Evolutionary conservation across 2,113 vertebrate species (phyloP).

Genomic region (Python bivittatus): DNA sequence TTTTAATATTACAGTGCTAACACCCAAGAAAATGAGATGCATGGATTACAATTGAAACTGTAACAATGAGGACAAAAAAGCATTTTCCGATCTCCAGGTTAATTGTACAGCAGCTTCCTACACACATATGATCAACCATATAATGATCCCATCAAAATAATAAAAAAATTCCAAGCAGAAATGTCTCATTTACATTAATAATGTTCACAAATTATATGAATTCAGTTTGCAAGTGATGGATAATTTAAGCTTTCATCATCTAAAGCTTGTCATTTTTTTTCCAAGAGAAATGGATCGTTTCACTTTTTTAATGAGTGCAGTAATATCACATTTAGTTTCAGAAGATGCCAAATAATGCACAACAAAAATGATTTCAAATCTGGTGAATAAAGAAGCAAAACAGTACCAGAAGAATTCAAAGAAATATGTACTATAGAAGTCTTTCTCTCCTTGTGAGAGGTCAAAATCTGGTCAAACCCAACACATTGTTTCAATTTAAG

Average conservation of each 20-base stretch:
- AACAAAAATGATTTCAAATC: conserved; percentile 88
- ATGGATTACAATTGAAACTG: conserved; percentile 88
- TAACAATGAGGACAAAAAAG: conserved; percentile 85
- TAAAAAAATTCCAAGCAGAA: conserved; percentile 85
- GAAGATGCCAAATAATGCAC: conserved; percentile 88
- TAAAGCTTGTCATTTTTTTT: conserved; percentile 88
- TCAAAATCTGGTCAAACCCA: conserved; percentile 80
- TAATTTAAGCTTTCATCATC: conserved; percentile 98
- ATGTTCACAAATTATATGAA: conserved; percentile 88
- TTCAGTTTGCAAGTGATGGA: conserved; percentile 89
- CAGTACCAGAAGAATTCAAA: conserved; percentile 77
- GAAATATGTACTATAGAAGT: conserved; percentile 79
- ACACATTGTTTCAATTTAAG: conserved; percentile 82
- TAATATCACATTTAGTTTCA: conserved; percentile 89
- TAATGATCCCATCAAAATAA: conserved; percentile 90
- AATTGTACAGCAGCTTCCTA: conserved; percentile 93
- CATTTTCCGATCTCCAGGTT: conserved; percentile 89
- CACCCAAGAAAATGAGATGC: conserved; percentile 89
- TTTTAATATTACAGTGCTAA: conserved; percentile 85
- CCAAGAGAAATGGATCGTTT: conserved; percentile 93
- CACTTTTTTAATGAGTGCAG: conserved; percentile 88
- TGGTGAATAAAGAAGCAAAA: conserved; percentile 83
- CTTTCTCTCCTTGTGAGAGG: conserved; percentile 74
- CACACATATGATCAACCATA: conserved; percentile 88
- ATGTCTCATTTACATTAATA: conserved; percentile 91